phyloP scores from a whole-genome alignment of 2,888 invertebrate species.

The Lepidochrysops patricia region DNA sequence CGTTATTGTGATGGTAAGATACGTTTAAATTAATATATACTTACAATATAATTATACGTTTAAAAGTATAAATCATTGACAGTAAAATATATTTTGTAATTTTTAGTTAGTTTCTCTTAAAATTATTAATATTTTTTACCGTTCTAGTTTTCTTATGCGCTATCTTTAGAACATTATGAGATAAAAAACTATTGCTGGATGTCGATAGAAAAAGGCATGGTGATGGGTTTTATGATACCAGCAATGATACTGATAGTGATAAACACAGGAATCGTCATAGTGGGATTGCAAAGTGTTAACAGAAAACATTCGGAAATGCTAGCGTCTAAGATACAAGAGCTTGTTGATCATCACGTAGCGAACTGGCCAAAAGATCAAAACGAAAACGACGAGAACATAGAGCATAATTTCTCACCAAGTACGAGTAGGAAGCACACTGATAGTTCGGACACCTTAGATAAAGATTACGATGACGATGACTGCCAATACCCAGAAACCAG shows the following conservation, averaged over 20 bases:
- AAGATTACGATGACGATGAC: conserved; percentile 57
- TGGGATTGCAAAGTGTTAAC: conserved; percentile 66
- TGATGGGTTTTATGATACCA: conserved; percentile 83
- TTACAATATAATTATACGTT: too few relatives aligned
- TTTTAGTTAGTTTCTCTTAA: too few relatives aligned
- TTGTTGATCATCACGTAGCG: conserved; percentile 57
- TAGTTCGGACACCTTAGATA: conserved; percentile 58
- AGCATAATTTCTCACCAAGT: conserved; percentile 52
- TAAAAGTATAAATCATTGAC: too few relatives aligned
- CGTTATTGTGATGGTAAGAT: conserved; percentile 78
- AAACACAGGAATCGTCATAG: conserved; percentile 75
- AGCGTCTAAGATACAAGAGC: conserved; percentile 58
- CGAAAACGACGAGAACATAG: conserved; percentile 51
- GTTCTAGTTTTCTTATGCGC: conserved; percentile 75
- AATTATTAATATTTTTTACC: background rate
- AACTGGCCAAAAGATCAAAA: conserved; percentile 55
- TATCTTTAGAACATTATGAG: conserved; percentile 82
- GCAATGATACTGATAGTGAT: conserved; percentile 79
- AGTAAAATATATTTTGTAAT: too few relatives aligned
- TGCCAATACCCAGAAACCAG: conserved; percentile 41
- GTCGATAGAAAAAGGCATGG: conserved; percentile 84
- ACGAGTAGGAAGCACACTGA: conserved; percentile 63
- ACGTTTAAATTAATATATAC: background rate
- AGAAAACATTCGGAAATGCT: conserved; percentile 62
- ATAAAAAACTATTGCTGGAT: conserved; percentile 84